Base-by-base conservation (phyloP, 2,888 invertebrate genomes). In the Pandemis cinnamomeana region DNA sequence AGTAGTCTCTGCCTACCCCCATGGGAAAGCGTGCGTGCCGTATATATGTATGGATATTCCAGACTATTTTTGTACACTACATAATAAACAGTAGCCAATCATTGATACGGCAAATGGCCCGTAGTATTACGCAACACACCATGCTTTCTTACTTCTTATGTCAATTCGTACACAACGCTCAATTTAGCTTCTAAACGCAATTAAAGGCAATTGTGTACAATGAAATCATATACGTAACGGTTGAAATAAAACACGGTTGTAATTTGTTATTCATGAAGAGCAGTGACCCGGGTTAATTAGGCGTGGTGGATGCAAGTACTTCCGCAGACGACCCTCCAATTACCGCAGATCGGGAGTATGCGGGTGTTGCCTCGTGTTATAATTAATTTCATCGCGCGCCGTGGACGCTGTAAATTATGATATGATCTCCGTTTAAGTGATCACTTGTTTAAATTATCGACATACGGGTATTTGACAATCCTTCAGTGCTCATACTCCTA, bases 131-230 rank as follows among this genome's bases (percentile, higher is more conserved):
- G 71, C 36, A 71, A 71, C 48, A 27, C 66, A 11, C 46, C 48
- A 60, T 42, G 55, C 71, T 48, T 51, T 41, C 66, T 48, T 20
- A 64, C 66, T 71, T 64, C 64, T 71, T 71, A 60, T 51, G 60
- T 48, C 66, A 71, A 71, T 60, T 55, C 44, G 15, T 58, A 11
- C 7, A 71, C 46, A 20, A 42, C 62, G 36, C n/a, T 20, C 55
- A 48, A 46, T 71, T 67, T 48, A 51, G 62, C 67, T 62, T 20
- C 53, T 36, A 48, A 55, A 36, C 55, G 68, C 48, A 72, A 72
- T 72, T 69, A 72, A 68, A 68, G 48, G 46, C 63, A 72, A 72
- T 69, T 64, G 48, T 27, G 41, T 20, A 27, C 60, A 58, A 48
- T 20, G 27, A 41, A 41, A 55, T 41, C 10, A 13, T 42, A 53